Evolutionary conservation across 1,140 invertebrate species (phyloP), one percentile per base, ranked within the genome.

Genomic region (Bombus sylvicola): DNA sequence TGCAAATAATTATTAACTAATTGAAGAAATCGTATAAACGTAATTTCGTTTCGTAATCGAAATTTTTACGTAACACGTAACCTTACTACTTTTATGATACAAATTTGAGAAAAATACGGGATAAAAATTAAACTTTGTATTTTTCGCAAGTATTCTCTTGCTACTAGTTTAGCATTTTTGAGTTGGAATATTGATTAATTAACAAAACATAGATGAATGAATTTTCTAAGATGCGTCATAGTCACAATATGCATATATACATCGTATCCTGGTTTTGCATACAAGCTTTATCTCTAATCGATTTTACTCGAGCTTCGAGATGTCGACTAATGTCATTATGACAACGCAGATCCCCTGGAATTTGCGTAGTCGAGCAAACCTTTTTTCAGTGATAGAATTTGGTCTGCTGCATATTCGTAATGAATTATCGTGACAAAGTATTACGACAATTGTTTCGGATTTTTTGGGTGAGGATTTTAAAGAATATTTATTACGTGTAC

Each of bases 301-400:
- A 84, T 69, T 68, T 15, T 53, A n/a, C 1, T 83, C 82, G 64
- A 78, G 28, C 1, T 28, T 84, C 43, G 75, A 71, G 75, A 59
- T 53, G 12, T 84, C 82, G 82, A 69, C 64, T 79, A 79, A 69
- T 34, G 82, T 84, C 75, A 77, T 59, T 84, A 59, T 22, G 74
- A 41, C 64, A 76, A 39, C 81, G 62, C 37, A 64, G 12, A 25
- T 75, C 31, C 9, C 34, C 31, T 37, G 41, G 41, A 64, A 43
- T 82, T 82, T 25, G 57, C 57, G 39, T 47, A 34, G 31, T 82
- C 31, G 57, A 37, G 18, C 10, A 1, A 31, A 39, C 5, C 25
- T 76, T 28, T 75, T 47, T 59, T 41, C 47, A 2, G 6, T 9
- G 25, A 22, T 28, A 75, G 28, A 66, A 47, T 15, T 66, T 47